Conservation (phyloP, 2,113 vertebrate genomes). For the Psammodynastes pulverulentus region DNA sequence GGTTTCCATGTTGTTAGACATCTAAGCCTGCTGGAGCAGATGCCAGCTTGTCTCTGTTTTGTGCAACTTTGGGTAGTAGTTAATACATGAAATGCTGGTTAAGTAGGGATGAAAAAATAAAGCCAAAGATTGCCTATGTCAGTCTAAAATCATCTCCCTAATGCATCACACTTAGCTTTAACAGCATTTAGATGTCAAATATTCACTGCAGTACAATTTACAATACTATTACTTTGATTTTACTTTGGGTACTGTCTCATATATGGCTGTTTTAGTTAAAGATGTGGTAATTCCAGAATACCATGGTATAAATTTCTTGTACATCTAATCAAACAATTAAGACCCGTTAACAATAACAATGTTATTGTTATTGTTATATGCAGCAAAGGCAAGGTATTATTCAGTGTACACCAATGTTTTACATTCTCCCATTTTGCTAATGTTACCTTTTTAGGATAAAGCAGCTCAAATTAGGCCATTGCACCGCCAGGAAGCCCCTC, state of each 20-base stretch:
- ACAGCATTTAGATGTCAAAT: not conserved
- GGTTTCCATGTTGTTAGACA: not conserved
- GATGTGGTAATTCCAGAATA: constrained; percentile 2
- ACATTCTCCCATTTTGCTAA: not conserved
- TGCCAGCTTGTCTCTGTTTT: not conserved
- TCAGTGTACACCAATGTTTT: not conserved
- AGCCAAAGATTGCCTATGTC: not conserved
- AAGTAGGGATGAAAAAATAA: not conserved
- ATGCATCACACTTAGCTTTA: not conserved
- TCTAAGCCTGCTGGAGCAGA: not conserved
- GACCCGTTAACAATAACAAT: not conserved
- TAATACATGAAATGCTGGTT: not conserved
- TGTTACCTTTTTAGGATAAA: not conserved
- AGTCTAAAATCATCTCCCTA: not conserved
- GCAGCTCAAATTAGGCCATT: not conserved
- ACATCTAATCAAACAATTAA: not conserved
- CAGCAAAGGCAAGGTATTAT: not conserved
- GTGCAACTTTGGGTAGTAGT: not conserved
- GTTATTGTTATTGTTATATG: not conserved
- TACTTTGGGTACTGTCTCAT: not conserved
- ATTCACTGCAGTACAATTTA: not conserved
- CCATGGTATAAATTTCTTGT: not conserved
- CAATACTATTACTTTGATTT: not conserved
- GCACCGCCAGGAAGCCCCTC: not conserved
- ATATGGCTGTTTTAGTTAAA: not conserved